Conservation (phyloP, 2,888 invertebrate species). For the Zaprionus bogoriensis region DNA sequence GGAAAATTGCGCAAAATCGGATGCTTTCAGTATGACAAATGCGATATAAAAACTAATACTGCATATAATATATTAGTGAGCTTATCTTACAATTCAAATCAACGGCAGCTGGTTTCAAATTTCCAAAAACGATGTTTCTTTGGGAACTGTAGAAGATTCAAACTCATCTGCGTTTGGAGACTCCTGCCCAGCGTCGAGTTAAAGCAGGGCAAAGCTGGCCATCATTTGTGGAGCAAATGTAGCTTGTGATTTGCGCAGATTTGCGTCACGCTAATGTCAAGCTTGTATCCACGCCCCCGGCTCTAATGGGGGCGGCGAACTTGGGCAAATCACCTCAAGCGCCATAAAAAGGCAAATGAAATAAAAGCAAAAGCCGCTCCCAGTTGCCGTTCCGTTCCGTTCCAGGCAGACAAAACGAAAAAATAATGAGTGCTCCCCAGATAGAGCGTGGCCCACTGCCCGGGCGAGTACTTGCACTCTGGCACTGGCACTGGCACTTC, state of each 20-base stretch:
- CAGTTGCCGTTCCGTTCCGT: too few species aligned
- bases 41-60: too few species aligned
- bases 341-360: conserved; percentile 74
- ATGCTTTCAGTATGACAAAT: too few species aligned
- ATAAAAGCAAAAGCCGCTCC: conserved; percentile 62
- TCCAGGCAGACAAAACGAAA: conserved; percentile 60
- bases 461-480: conserved; percentile 14
- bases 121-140: too few species aligned
- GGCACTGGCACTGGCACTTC: not conserved
- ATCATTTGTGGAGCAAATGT: conserved; percentile 73
- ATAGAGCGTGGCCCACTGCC: conserved; percentile 4
- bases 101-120: too few species aligned
- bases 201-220: conserved; percentile 53
- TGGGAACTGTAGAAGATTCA: too few species aligned
- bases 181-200: conserved; percentile 27
- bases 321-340: conserved; percentile 73
- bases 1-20: too few species aligned
- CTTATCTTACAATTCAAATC: too few species aligned
- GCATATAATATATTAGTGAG: too few species aligned
- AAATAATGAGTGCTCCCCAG: conserved; percentile 64
- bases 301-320: conserved; percentile 45
- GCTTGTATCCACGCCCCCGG: conserved; percentile 28
- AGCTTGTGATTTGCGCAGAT: conserved; percentile 74
- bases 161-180: too few species aligned
- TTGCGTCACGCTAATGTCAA: conserved; percentile 46